Conservation (phyloP, 2,888 invertebrate genomes). For the Pelosia muscerda region DNA sequence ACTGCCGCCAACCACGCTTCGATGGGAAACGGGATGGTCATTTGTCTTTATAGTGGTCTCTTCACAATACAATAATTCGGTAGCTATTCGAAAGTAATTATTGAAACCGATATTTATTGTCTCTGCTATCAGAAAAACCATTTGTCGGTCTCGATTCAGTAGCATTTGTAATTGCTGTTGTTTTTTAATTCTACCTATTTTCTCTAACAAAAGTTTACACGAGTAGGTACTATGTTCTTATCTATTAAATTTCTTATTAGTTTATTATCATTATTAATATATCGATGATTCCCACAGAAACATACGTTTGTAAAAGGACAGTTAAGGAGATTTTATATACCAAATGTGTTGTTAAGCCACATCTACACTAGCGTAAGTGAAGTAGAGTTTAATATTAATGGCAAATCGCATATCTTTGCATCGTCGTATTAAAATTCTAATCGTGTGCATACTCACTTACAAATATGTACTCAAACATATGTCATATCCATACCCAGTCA, state of each 20-base stretch:
- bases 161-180: conserved; percentile 33
- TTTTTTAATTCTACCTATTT: conserved; percentile 26
- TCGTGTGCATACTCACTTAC: conserved; percentile 60
- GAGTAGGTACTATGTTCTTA: no score
- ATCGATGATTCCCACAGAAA: conserved; percentile 34
- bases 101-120: conserved; percentile 39
- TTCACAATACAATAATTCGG: conserved; percentile 49
- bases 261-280: neutral
- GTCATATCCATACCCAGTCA: conserved; percentile 79
- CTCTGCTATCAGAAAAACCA: conserved; percentile 35
- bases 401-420: conserved; percentile 56
- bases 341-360: conserved; percentile 19
- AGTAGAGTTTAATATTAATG: conserved; percentile 48
- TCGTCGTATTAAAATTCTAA: conserved; percentile 62
- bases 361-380: conserved; percentile 26
- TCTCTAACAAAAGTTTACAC: conserved; percentile 14
- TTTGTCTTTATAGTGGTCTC: conserved; percentile 60
- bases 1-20: conserved; percentile 66
- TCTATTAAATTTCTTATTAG: no score
- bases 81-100: conserved; percentile 44
- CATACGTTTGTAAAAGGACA: conserved; percentile 12
- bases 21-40: conserved; percentile 59
- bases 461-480: conserved; percentile 73
- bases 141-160: conserved; percentile 38
- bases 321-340: conserved; percentile 32